phyloP scores from a whole-genome alignment of 1,140 invertebrate genomes.

The Tetramorium parvispinum region DNA sequence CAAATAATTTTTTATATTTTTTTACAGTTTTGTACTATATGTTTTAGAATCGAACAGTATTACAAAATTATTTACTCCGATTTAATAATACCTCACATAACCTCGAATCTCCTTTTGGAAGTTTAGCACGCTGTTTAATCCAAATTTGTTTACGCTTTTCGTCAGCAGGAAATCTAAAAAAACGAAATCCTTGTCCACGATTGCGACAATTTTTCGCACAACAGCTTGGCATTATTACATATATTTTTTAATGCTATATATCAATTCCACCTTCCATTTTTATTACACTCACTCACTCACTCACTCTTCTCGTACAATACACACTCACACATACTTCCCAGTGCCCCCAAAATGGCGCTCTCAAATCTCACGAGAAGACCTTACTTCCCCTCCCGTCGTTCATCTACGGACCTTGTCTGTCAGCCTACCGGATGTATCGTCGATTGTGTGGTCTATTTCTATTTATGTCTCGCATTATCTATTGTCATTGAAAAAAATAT shows the following conservation, averaged over 20 bases:
- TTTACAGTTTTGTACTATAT: not conserved
- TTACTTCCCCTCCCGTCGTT: too few relatives aligned
- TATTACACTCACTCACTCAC: too few relatives aligned
- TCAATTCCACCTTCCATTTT: too few relatives aligned
- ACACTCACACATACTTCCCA: constrained; percentile 5
- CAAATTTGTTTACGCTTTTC: not conserved
- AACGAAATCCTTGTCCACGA: not conserved
- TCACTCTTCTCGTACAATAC: not conserved
- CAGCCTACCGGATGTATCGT: too few relatives aligned
- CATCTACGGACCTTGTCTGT: too few relatives aligned
- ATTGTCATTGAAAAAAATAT: too few relatives aligned
- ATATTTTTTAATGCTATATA: too few relatives aligned
- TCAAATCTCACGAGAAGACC: too few relatives aligned
- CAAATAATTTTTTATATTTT: not conserved
- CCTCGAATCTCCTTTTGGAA: not conserved
- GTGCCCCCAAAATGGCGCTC: not conserved
- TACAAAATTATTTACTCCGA: not conserved
- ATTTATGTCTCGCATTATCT: too few relatives aligned
- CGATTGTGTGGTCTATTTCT: too few relatives aligned
- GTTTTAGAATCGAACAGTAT: not conserved
- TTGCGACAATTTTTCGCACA: not conserved
- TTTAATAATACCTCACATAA: constrained; percentile 14
- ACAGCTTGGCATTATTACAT: not conserved
- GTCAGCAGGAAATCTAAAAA: too few relatives aligned
- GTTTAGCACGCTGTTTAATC: not conserved